phyloP scores from a whole-genome alignment of 2,113 vertebrate genomes.

The Microcebus jonahi region DNA sequence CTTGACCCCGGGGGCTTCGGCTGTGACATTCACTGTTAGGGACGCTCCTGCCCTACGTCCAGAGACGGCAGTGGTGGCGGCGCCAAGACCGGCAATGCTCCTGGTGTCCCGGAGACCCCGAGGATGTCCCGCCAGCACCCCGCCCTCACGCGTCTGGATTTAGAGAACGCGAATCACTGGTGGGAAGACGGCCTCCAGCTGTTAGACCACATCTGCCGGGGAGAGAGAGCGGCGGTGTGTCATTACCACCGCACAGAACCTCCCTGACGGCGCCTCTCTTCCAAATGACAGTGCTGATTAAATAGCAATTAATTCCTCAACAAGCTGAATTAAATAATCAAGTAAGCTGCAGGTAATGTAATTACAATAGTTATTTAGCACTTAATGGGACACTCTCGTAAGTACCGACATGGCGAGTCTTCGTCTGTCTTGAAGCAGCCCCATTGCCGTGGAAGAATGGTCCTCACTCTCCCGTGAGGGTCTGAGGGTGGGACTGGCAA shows the following conservation, averaged over 20 bases:
- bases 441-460: background rate
- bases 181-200: background rate
- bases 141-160: background rate
- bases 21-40: background rate
- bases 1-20: background rate
- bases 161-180: fast-evolving
- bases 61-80: background rate
- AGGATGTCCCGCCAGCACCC: too few species aligned
- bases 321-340: slow-evolving; percentile 68
- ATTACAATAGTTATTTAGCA: slow-evolving; percentile 66
- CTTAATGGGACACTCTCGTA: background rate
- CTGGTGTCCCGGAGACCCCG: background rate
- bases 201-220: background rate
- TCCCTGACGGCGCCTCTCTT: background rate
- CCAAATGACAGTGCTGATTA: slow-evolving; percentile 33
- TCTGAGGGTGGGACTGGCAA: background rate
- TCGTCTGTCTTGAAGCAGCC: background rate
- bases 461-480: background rate
- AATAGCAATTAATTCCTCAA: slow-evolving; percentile 69
- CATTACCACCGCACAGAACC: background rate
- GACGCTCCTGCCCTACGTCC: background rate
- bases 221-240: background rate
- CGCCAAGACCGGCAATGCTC: too few species aligned
- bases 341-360: slow-evolving; percentile 64
- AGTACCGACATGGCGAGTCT: background rate